These are phyloP conservation scores for Coreoperca whiteheadi DNA, from an alignment of 2,113 vertebrate species.

Conservation along the genomic window DNA sequence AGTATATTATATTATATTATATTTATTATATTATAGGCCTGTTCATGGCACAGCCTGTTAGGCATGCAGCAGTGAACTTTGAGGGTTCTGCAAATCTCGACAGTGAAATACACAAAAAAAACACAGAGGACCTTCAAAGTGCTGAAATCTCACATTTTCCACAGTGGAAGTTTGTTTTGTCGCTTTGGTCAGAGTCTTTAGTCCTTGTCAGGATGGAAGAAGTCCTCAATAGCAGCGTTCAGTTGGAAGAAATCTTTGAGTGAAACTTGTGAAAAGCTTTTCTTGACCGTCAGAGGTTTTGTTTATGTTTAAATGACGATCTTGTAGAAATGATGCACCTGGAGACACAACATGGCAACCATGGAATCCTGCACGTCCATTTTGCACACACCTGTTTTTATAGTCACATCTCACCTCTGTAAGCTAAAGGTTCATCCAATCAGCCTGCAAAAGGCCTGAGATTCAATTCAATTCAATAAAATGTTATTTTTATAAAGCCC, in stretches of 20 bases:
- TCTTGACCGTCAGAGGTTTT: not conserved
- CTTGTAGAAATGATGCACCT: no score
- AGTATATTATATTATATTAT: no score
- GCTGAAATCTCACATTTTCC: not conserved
- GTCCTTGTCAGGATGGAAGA: not conserved
- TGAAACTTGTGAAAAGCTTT: not conserved
- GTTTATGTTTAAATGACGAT: not conserved
- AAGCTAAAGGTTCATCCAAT: no score
- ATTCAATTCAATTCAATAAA: no score
- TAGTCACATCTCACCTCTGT: no score
- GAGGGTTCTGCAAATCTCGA: no score
- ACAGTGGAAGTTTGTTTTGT: not conserved
- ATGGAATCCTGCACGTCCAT: not conserved
- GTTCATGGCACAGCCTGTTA: no score
- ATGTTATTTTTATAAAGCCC: no score
- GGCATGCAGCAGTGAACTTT: no score
- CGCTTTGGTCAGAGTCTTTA: not conserved
- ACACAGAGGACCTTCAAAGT: not conserved
- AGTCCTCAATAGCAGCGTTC: not conserved
- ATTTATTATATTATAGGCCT: no score
- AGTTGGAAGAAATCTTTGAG: not conserved
- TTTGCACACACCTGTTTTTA: no score
- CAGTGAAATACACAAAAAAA: not conserved
- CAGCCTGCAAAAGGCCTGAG: no score
- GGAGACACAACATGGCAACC: not conserved